A percentile compares a stretch with the other conserved stretches of the same genome.
Evolutionary conservation across 1,140 invertebrate genomes (phyloP).

Genomic region (Halictus rubicundus): DNA sequence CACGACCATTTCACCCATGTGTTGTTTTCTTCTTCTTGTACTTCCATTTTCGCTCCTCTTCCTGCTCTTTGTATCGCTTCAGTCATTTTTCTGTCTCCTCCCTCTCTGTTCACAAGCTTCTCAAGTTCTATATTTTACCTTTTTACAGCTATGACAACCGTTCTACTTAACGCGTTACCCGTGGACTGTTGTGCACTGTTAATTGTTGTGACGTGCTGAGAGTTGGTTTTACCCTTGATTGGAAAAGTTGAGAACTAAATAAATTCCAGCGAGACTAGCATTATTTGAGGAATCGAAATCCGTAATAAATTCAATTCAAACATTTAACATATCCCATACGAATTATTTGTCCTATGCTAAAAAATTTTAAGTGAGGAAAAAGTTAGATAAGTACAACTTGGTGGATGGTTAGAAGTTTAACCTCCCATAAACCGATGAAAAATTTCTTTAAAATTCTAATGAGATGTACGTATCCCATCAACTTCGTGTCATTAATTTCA

Average conservation of each 20-base stretch:
- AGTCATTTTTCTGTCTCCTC: background rate
- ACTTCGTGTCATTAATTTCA: background rate
- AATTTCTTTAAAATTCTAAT: background rate
- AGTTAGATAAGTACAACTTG: background rate
- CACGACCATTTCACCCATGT: background rate
- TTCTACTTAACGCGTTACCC: too few species aligned
- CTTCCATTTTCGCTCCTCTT: background rate
- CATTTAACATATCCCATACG: background rate
- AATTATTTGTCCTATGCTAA: background rate
- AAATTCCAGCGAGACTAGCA: too few species aligned
- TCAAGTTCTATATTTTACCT: too few species aligned
- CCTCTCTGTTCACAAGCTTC: background rate
- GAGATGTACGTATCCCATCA: background rate
- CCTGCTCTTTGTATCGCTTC: background rate
- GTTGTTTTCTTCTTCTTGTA: background rate
- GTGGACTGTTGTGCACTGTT: too few species aligned
- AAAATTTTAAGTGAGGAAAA: background rate
- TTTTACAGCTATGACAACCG: background rate
- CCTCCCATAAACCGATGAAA: background rate
- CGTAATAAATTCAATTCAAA: too few species aligned
- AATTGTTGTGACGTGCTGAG: too few species aligned
- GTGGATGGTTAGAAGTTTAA: background rate
- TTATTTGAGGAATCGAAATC: too few species aligned
- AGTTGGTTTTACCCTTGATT: too few species aligned
- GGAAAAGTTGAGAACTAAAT: too few species aligned